These are phyloP conservation scores for Crepidodera aurea DNA, from an alignment of 2,888 invertebrate genomes.

Conservation along the genomic window DNA sequence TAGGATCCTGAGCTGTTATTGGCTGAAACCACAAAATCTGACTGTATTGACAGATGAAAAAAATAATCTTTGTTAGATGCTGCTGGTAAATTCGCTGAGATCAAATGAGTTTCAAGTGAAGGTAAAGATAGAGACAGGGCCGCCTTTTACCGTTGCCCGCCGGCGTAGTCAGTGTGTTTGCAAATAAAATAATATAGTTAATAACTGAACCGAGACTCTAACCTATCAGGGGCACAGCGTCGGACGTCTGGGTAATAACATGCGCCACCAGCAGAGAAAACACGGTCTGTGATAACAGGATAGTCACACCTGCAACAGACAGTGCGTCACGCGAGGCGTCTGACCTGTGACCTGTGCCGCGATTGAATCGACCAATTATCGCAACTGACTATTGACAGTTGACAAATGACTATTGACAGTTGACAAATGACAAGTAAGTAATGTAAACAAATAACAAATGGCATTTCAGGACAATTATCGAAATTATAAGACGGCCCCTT, in stretches of 20 bases:
- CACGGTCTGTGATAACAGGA: constrained; percentile 98
- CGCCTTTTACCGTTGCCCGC: constrained; percentile 50
- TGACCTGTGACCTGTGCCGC: constrained; percentile 62
- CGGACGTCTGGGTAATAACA: constrained; percentile 99
- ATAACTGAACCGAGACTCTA: constrained; percentile 56
- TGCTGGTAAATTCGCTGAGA: too few relatives aligned
- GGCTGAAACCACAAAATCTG: too few relatives aligned
- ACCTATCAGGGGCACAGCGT: constrained; percentile 99
- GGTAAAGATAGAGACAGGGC: constrained; percentile 36
- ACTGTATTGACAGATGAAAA: too few relatives aligned
- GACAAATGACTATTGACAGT: not conserved
- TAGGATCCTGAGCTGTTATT: too few relatives aligned
- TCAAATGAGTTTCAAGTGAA: too few relatives aligned
- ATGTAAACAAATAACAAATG: constrained; percentile 3
- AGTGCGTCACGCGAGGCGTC: constrained; percentile 62
- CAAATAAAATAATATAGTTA: constrained; percentile 55
- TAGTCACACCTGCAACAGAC: constrained; percentile 96
- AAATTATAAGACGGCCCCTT: constrained; percentile 45
- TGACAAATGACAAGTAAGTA: not conserved
- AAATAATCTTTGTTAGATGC: too few relatives aligned
- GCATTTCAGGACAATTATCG: not conserved
- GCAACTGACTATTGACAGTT: constrained; percentile 6
- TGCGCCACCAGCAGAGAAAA: constrained; percentile 99
- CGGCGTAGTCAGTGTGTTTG: constrained; percentile 46
- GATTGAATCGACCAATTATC: constrained; percentile 30